Base-by-base conservation (phyloP, 2,888 invertebrate genomes). In the Drosophila tanythrix region DNA sequence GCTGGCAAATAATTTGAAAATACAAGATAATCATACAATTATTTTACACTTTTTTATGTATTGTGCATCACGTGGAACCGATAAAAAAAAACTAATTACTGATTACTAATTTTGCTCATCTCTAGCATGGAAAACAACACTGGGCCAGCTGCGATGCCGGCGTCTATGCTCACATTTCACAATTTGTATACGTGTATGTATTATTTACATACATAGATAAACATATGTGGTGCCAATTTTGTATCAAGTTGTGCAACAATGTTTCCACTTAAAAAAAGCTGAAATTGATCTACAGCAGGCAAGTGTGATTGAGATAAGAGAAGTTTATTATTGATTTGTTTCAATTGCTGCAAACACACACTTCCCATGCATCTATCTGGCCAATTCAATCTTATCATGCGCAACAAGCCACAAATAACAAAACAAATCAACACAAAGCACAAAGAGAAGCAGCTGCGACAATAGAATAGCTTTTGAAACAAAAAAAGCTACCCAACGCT, bases 111-210 rank as follows among this genome's bases (percentile, higher is more conserved):
- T 21, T 35, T 33, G 21, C 40, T 43, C 57, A 57, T 57, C 57
- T 57, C 57, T 57, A 57, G 40, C 31, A 31, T 43, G 43, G 21
- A 43, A 40, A 57, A 57, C 57, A 57, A 43, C 43, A 31, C 57
- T 57, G 57, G 31, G 21, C 6, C 57, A 43, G 43, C 57, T 57
- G 40, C 15, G 21, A 21, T 29, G 21, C 40, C 57, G 43, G 43
- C 40, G n/a, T 31, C 31, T 29, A 21, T 21, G 31, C 29, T 25
- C 10, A 43, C n/a, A 13, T 56, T 29, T 8, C 56, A n/a, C 15
- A 21, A 43, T 18, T 31, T 21, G 57, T 43, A 18, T 40, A 43
- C 11, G 21, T 21, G 27, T 6, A 8, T 15, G 46, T 46, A 46
- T 25, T 46, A 25, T 46, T 27, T 11, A 56, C 27, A 27, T 38